A percentile compares a stretch with the other conserved stretches of the same genome.
These are phyloP conservation scores for Blastobasis adustella DNA, from an alignment of 2,888 invertebrate species.

Conservation along the genomic window DNA sequence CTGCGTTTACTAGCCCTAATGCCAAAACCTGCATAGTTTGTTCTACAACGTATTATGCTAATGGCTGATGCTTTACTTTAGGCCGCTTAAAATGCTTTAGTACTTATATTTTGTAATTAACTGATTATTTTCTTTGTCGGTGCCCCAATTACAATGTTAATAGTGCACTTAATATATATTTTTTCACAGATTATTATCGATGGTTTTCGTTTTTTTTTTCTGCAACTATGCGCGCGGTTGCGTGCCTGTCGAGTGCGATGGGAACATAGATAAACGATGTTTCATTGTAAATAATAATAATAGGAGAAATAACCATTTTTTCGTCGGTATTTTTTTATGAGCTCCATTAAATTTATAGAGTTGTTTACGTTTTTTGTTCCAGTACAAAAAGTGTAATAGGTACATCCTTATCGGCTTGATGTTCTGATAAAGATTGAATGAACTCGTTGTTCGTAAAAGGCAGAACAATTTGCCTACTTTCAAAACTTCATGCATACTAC, in stretches of 20 bases:
- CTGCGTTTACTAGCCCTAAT: not conserved
- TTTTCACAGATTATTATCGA: constrained; percentile 39
- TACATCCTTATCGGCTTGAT: no score
- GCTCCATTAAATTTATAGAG: constrained; percentile 35
- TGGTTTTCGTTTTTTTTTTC: constrained; percentile 47
- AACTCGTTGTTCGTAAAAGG: no score
- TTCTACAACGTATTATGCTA: not conserved
- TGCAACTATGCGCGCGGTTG: constrained; percentile 37
- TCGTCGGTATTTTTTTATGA: constrained; percentile 29
- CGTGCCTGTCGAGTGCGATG: constrained; percentile 36
- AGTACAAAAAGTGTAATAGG: not conserved
- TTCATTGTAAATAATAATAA: constrained; percentile 34
- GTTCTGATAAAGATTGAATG: no score
- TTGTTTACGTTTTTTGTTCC: constrained; percentile 19
- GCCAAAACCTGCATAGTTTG: not conserved
- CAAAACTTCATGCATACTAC: no score
- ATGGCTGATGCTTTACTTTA: not conserved
- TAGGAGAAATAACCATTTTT: constrained; percentile 9
- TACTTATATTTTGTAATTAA: not conserved
- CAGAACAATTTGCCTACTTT: no score
- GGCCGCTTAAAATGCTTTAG: constrained; percentile 4
- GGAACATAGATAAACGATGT: constrained; percentile 37
- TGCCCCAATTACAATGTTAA: constrained; percentile 6
- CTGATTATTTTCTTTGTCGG: not conserved
- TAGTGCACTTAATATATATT: constrained; percentile 5